Percentiles rank a stretch among this genome's conserved stretches.
Conservation (phyloP, 2,113 vertebrate genomes). For the Octodon degus region DNA sequence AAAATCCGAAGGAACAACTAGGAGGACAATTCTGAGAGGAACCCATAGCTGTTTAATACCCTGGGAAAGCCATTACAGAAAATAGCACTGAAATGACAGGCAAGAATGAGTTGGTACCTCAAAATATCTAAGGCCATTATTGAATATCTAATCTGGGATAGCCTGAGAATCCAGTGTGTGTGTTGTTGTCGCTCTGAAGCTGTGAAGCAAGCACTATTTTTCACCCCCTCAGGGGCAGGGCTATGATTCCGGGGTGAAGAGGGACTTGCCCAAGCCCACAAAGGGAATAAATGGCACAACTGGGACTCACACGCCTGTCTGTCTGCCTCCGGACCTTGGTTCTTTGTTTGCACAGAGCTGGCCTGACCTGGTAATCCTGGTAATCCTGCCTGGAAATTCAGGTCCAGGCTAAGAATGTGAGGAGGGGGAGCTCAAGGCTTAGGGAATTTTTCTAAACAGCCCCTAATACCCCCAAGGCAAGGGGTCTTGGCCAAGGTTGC, state of each 20-base stretch:
- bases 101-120: background rate
- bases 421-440: background rate
- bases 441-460: background rate
- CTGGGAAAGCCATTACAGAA: background rate
- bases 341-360: background rate
- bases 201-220: background rate
- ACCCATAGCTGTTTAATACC: background rate
- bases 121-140: background rate
- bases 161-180: background rate
- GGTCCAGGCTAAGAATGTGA: background rate
- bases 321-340: background rate
- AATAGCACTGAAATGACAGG: background rate
- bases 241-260: background rate
- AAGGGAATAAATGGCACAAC: background rate
- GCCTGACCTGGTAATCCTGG: background rate
- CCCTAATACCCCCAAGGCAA: background rate
- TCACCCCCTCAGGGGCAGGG: background rate
- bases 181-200: background rate
- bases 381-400: background rate
- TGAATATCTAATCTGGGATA: background rate
- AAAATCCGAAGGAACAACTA: conserved; percentile 14
- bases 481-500: background rate
- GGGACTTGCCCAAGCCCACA: background rate
- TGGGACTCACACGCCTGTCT: background rate
- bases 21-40: conserved; percentile 44